A percentile compares a stretch with the other conserved stretches of the same genome.
phyloP scores from a whole-genome alignment of 2,888 invertebrate genomes.

The Camptogramma bilineatum region DNA sequence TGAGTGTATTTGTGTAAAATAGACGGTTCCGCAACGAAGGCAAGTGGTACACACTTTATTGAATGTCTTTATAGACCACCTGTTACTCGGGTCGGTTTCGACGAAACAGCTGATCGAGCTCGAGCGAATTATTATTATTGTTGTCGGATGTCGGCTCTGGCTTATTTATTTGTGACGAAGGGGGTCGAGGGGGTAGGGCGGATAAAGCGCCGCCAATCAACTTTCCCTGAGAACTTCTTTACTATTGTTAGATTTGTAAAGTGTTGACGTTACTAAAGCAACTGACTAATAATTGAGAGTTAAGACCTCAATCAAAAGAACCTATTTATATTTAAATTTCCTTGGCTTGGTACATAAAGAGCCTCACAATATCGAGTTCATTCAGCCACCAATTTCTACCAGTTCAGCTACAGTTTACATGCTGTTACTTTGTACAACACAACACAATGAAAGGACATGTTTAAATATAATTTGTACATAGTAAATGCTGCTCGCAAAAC shows the following conservation, averaged over 20 bases:
- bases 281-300: slow-evolving; percentile 48
- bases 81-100: slow-evolving; percentile 84
- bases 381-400: background rate
- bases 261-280: slow-evolving; percentile 36
- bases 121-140: slow-evolving; percentile 82
- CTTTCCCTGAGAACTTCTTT: slow-evolving; percentile 66
- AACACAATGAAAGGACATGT: background rate
- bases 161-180: slow-evolving; percentile 80
- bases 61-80: slow-evolving; percentile 86
- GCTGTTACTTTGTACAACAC: background rate
- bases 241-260: slow-evolving; percentile 61
- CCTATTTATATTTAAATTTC: background rate
- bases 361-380: background rate
- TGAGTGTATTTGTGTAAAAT: slow-evolving; percentile 74
- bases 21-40: slow-evolving; percentile 78
- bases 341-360: background rate
- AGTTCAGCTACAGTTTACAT: background rate
- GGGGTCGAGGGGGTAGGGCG: slow-evolving; percentile 58
- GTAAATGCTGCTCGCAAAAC: background rate
- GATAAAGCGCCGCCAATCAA: slow-evolving; percentile 59
- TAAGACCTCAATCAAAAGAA: background rate
- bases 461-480: background rate
- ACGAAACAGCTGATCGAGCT: slow-evolving; percentile 83
- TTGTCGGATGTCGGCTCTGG: slow-evolving; percentile 77
- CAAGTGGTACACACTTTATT: slow-evolving; percentile 84